Percentiles rank a stretch among this genome's conserved stretches.
Conservation (phyloP, 2,888 invertebrate species). For the Onthophagus sagittarius region DNA sequence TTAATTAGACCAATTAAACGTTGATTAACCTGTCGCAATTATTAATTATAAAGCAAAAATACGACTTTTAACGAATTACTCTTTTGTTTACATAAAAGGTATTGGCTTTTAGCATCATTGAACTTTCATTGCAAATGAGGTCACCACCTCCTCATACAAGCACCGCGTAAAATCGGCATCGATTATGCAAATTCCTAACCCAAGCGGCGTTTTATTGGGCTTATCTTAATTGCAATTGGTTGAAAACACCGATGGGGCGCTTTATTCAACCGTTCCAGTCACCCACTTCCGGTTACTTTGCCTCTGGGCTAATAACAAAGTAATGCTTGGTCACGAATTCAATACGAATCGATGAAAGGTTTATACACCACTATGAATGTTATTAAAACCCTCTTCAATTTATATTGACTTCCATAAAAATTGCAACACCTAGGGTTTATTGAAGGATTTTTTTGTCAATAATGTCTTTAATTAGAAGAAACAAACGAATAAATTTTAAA, state of each 20-base stretch:
- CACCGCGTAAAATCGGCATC: constrained; percentile 18
- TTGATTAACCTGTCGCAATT: not conserved
- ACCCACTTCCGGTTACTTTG: not conserved
- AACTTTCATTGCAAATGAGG: constrained; percentile 18
- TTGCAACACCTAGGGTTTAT: too few species aligned
- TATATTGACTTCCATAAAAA: too few species aligned
- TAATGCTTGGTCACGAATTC: not conserved
- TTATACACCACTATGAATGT: not conserved
- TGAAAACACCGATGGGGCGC: constrained; percentile 1
- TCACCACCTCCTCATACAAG: constrained; percentile 17
- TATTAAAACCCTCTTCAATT: not conserved
- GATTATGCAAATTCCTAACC: constrained; percentile 21
- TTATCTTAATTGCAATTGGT: constrained; percentile 26
- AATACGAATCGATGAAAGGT: not conserved
- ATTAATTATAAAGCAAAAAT: not conserved
- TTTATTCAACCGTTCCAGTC: not conserved
- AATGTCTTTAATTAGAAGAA: too few species aligned
- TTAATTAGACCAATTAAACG: not conserved
- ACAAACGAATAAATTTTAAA: too few species aligned
- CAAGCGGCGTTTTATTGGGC: constrained; percentile 25
- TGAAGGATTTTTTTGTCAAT: too few species aligned
- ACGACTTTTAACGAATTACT: not conserved
- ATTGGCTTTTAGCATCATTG: constrained; percentile 9
- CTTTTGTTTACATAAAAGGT: not conserved
- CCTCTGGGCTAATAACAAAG: not conserved